Percentiles rank a stretch among this genome's conserved stretches.
phyloP scores from a whole-genome alignment of 2,797 vertebrate species.

The Poecilia gillii region DNA sequence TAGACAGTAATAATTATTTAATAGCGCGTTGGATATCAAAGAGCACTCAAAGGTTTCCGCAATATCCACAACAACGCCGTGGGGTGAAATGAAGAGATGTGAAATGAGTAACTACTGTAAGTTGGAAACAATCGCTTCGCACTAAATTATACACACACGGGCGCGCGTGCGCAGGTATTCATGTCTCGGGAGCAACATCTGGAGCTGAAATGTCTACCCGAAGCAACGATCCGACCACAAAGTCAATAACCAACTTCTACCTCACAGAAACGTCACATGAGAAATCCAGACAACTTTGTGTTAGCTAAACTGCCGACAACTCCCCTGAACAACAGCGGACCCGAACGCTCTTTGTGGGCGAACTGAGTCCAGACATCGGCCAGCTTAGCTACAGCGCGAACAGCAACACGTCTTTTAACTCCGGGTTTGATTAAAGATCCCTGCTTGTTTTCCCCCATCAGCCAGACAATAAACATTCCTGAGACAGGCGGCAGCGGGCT shows the following conservation, averaged over 20 bases:
- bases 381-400: background rate
- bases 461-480: conserved; percentile 78
- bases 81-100: background rate
- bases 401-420: conserved; percentile 10
- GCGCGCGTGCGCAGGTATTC: too few relatives aligned
- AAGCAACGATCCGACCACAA: background rate
- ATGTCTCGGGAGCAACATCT: background rate
- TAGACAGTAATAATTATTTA: background rate
- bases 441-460: conserved; percentile 22
- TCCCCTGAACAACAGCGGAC: conserved; percentile 10
- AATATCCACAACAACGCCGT: background rate
- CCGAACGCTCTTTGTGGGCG: conserved; percentile 5
- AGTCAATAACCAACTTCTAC: background rate
- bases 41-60: background rate
- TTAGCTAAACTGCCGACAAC: conserved; percentile 26
- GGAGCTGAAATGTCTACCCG: background rate
- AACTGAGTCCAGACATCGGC: background rate
- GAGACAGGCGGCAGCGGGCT: conserved; percentile 71
- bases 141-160: background rate
- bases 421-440: conserved; percentile 5
- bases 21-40: background rate
- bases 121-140: background rate
- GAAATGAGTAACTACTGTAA: background rate
- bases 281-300: conserved; percentile 64
- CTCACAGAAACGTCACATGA: conserved; percentile 19